A percentile compares a stretch with the other conserved stretches of the same genome.
phyloP scores from a whole-genome alignment of 2,888 invertebrate species.

The Molorchus minor region DNA sequence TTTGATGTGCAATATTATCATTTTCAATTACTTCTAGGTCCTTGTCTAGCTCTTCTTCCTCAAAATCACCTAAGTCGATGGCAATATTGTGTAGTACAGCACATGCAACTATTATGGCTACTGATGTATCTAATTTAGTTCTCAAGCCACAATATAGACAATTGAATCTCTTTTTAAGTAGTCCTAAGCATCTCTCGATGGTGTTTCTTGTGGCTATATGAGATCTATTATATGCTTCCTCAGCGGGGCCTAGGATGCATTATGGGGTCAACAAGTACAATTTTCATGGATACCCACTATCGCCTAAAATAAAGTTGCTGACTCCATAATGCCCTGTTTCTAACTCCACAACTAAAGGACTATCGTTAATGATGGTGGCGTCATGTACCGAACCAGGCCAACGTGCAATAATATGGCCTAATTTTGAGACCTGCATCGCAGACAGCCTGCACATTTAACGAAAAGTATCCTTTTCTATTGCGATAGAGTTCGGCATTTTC shows the following conservation, averaged over 20 bases:
- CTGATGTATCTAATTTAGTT: not conserved
- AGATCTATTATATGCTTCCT: not conserved
- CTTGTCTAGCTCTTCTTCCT: not conserved
- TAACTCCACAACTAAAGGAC: not conserved
- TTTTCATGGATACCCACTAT: not conserved
- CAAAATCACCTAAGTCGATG: not conserved
- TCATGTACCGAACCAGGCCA: slow-evolving; percentile 52
- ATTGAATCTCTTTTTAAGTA: not conserved
- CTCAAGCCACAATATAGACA: not conserved
- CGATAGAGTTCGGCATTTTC: slow-evolving; percentile 41
- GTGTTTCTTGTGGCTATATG: not conserved
- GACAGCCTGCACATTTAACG: slow-evolving; percentile 50
- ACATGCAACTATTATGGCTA: not conserved
- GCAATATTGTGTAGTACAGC: not conserved
- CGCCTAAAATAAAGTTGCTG: not conserved
- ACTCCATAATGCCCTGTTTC: not conserved
- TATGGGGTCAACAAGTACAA: not conserved
- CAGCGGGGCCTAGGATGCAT: not conserved
- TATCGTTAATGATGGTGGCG: not conserved
- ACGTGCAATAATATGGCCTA: slow-evolving; percentile 32
- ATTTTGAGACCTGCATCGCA: slow-evolving; percentile 37
- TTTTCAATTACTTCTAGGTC: not conserved
- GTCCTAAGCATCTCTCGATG: not conserved
- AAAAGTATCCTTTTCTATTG: slow-evolving; percentile 46
- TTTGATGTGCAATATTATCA: not conserved